These are phyloP conservation scores for Mythimna lalbum DNA, from an alignment of 2,888 invertebrate species.

Conservation along the genomic window DNA sequence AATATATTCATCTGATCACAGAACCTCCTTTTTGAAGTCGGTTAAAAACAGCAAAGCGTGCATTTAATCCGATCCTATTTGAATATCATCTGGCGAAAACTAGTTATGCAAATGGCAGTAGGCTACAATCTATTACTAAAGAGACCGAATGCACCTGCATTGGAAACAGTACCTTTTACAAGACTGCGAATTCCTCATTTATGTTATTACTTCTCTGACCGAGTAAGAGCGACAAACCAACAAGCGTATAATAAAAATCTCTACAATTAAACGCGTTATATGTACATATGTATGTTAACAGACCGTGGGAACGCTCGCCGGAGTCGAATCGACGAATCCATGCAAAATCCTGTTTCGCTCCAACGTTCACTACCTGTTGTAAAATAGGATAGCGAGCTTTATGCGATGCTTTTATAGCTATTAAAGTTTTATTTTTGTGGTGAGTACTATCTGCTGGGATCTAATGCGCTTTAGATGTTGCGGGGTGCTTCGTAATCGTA, in stretches of 20 bases:
- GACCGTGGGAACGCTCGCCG: constrained; percentile 69
- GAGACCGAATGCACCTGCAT: constrained; percentile 21
- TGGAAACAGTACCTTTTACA: constrained; percentile 15
- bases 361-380: constrained; percentile 60
- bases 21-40: too few relatives aligned
- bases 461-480: constrained; percentile 4
- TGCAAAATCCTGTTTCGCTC: constrained; percentile 71
- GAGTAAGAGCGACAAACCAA: constrained; percentile 56
- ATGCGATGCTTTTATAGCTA: constrained; percentile 39
- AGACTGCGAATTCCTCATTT: constrained; percentile 1
- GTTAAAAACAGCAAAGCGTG: constrained; percentile 9
- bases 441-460: constrained; percentile 21
- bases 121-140: constrained; percentile 45
- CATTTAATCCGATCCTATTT: constrained; percentile 25
- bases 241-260: constrained; percentile 59
- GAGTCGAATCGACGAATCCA: constrained; percentile 67
- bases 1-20: too few relatives aligned
- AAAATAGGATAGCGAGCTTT: constrained; percentile 58
- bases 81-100: constrained; percentile 40
- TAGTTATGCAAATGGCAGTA: constrained; percentile 51
- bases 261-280: constrained; percentile 68
- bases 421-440: constrained; percentile 46
- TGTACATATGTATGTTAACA: constrained; percentile 52
- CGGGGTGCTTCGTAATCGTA: neutral
- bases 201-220: neutral